Evolutionary conservation across 2,113 vertebrate species (phyloP).

Genomic region (Edolisoma coerulescens): DNA sequence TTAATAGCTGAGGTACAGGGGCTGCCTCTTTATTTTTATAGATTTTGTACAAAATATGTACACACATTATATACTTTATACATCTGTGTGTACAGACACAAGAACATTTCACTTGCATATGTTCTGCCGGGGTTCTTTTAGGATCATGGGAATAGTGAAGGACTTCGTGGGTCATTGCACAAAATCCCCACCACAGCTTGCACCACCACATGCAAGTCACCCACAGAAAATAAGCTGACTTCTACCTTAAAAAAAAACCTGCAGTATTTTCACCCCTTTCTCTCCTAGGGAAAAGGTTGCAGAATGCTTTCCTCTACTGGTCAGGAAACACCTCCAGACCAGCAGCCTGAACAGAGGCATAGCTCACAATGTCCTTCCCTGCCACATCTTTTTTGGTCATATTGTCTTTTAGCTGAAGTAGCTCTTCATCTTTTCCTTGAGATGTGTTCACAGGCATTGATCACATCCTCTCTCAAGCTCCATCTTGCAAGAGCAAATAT

Average conservation of each 20-base stretch:
- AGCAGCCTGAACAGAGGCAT: neutral
- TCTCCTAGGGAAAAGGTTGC: neutral
- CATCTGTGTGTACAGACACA: neutral
- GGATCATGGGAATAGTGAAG: neutral
- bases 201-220: neutral
- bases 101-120: fast-evolving
- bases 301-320: neutral
- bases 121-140: neutral
- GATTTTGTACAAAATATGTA: neutral
- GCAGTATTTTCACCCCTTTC: neutral
- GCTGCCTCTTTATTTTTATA: neutral
- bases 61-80: neutral
- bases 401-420: neutral
- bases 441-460: neutral
- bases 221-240: neutral
- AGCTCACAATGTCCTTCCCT: neutral
- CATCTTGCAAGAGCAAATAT: neutral
- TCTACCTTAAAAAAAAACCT: neutral
- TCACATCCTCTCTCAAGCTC: neutral
- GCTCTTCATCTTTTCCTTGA: neutral
- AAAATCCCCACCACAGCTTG: neutral
- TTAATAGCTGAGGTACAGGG: neutral
- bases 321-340: neutral
- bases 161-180: neutral
- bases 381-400: neutral